Percentiles rank a stretch among this genome's conserved stretches.
These are phyloP conservation scores for Ridgeia piscesae DNA, from an alignment of 1,140 invertebrate species.

Conservation along the genomic window DNA sequence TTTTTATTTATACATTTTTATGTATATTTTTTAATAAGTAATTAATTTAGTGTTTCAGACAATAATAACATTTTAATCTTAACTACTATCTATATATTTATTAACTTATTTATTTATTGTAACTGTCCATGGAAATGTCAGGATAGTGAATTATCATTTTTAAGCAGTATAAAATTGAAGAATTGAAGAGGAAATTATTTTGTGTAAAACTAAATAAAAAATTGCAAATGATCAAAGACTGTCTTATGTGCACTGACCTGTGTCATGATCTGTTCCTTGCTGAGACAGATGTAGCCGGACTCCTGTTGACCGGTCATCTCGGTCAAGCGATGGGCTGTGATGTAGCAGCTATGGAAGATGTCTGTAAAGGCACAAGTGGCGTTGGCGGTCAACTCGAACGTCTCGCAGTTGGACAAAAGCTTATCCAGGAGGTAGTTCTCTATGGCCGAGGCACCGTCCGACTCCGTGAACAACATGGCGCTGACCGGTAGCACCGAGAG, in stretches of 20 bases:
- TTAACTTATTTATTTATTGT: no score
- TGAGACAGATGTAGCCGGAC: conserved; percentile 52
- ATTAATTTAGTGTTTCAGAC: no score
- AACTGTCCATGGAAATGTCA: no score
- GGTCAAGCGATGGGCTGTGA: conserved; percentile 48
- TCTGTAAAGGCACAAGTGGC: conserved; percentile 51
- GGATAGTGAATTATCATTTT: no score
- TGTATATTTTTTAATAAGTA: no score
- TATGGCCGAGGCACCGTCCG: conserved; percentile 45
- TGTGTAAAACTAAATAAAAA: no score
- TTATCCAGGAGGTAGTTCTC: conserved; percentile 49
- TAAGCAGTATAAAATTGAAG: no score
- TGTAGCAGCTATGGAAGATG: conserved; percentile 56
- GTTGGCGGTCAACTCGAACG: conserved; percentile 38
- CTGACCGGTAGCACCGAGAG: conserved; percentile 44
- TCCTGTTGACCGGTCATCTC: conserved; percentile 42
- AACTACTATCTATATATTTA: no score
- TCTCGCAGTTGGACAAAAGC: conserved; percentile 38
- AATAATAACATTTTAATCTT: no score
- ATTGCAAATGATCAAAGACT: no score
- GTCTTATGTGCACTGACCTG: conserved; percentile 21
- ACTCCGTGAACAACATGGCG: conserved; percentile 41
- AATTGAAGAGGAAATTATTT: no score
- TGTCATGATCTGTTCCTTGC: conserved; percentile 52
- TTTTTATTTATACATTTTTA: no score